phyloP scores from a whole-genome alignment of 1,140 invertebrate genomes.

The Cyclargus thomasi region DNA sequence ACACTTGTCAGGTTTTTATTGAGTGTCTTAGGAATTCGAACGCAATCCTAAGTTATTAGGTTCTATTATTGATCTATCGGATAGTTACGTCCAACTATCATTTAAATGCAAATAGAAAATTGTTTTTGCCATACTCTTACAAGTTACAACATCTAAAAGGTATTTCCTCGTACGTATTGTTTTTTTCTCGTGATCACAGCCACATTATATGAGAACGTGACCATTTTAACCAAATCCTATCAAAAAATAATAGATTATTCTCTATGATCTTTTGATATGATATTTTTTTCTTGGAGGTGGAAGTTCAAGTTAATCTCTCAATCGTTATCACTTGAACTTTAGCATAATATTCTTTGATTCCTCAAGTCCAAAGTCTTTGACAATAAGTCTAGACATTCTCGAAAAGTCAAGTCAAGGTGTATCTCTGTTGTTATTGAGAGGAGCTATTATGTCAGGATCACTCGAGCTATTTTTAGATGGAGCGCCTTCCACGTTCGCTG shows the following conservation, averaged over 20 bases:
- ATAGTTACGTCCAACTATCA: not conserved
- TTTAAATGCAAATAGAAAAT: conserved; percentile 14
- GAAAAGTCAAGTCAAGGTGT: not conserved
- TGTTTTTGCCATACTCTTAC: not conserved
- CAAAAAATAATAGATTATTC: not conserved
- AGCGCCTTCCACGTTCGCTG: not conserved
- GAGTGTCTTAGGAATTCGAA: not conserved
- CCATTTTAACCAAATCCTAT: not conserved
- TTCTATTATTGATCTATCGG: not conserved
- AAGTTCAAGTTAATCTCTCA: no score
- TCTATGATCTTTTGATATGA: no score
- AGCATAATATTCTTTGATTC: not conserved
- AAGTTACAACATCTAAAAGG: conserved; percentile 5
- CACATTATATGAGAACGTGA: not conserved
- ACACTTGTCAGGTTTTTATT: not conserved
- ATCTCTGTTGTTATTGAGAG: not conserved
- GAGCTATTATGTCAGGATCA: conserved; percentile 6
- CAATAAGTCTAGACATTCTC: not conserved
- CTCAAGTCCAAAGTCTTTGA: not conserved
- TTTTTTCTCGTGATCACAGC: not conserved
- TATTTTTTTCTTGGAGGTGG: no score
- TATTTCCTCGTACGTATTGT: not conserved
- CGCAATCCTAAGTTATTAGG: not conserved
- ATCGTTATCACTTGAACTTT: not conserved
- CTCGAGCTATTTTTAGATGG: conserved; percentile 1